Evolutionary conservation across 2,113 vertebrate genomes (phyloP).

Genomic region (Psephotus haematonotus): DNA sequence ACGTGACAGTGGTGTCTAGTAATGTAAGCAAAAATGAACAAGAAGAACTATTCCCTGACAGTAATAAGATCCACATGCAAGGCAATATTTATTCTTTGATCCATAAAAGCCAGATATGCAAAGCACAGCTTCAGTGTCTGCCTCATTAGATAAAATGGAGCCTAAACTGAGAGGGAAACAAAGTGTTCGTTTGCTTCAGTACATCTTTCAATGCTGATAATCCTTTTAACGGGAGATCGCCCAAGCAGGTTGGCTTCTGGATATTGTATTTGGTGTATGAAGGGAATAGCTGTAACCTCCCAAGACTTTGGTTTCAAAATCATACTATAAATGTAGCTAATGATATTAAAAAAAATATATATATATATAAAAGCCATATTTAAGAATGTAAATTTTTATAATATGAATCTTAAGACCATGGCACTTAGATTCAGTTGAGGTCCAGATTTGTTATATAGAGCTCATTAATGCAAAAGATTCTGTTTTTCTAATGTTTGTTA

Average conservation of each 20-base stretch:
- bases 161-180: background rate
- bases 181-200: background rate
- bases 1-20: background rate
- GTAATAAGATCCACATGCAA: background rate
- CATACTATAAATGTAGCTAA: background rate
- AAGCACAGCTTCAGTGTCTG: background rate
- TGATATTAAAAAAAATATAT: background rate
- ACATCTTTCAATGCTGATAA: background rate
- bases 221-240: background rate
- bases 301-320: background rate
- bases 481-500: background rate
- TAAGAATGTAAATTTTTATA: background rate
- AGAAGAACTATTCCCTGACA: background rate
- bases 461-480: background rate
- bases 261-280: background rate
- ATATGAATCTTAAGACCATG: background rate
- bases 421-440: background rate
- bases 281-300: background rate
- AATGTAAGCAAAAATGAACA: background rate
- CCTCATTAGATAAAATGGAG: background rate
- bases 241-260: background rate
- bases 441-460: background rate
- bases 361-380: too few species aligned
- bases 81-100: slow-evolving; percentile 2
- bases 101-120: background rate